Evolutionary conservation across 23 tunicate species (phyloP).

Genomic region (Ascidia mentula): DNA sequence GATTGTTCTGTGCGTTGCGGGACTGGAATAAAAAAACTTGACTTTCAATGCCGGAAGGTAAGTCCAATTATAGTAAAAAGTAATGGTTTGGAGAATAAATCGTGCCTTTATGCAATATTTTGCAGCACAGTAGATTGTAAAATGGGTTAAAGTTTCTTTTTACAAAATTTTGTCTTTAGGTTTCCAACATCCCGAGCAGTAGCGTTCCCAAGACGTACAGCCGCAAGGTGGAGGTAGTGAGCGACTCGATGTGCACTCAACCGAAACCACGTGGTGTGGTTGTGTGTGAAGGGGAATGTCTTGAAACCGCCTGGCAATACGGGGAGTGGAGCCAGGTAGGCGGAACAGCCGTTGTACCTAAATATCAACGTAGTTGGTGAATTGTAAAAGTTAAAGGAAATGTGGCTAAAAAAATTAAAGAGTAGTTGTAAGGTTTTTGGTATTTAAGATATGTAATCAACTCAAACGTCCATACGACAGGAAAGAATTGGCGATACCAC

Average conservation of each 20-base stretch:
- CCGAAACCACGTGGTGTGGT: slow-evolving; percentile 52
- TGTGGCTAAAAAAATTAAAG: not conserved
- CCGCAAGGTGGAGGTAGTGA: slow-evolving; percentile 39
- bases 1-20: slow-evolving; percentile 81
- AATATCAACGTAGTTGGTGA: too few species aligned
- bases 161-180: slow-evolving; percentile 9
- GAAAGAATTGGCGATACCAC: too few species aligned
- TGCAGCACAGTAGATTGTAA: not conserved
- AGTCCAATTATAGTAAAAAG: not conserved
- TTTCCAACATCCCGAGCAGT: slow-evolving; percentile 6
- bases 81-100: not conserved
- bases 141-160: not conserved
- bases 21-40: slow-evolving; percentile 22
- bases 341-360: not conserved
- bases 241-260: slow-evolving; percentile 44
- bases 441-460: not conserved
- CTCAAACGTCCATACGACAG: too few species aligned
- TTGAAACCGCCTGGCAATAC: slow-evolving; percentile 66
- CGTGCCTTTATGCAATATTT: not conserved
- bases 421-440: not conserved
- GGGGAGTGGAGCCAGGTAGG: slow-evolving; percentile 66
- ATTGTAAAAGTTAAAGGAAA: too few species aligned
- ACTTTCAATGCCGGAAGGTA: slow-evolving; percentile 53
- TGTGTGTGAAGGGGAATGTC: slow-evolving; percentile 74
- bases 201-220: not conserved